Conservation (phyloP, 2,888 invertebrate genomes). For the Dryadula phaetusa region DNA sequence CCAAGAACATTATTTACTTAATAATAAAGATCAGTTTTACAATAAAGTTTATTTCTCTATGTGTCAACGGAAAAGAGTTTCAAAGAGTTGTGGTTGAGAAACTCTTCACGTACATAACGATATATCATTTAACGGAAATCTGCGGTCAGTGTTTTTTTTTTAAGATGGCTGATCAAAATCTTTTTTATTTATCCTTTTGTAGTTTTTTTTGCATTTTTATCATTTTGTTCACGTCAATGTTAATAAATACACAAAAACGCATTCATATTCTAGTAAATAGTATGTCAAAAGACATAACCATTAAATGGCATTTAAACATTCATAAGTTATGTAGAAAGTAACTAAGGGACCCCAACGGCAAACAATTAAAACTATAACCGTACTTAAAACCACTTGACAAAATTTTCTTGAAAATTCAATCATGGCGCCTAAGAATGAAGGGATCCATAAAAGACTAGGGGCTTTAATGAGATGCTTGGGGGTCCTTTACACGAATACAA, state of each 20-base stretch:
- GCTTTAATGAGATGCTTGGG: conserved; percentile 54
- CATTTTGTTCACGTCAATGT: neutral
- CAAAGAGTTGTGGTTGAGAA: conserved; percentile 29
- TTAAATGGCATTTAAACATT: neutral
- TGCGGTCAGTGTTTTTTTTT: conserved; percentile 36
- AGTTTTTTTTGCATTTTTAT: too few species aligned
- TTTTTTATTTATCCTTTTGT: too few species aligned
- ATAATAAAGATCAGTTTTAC: conserved; percentile 38
- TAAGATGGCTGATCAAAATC: conserved; percentile 21
- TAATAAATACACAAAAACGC: neutral
- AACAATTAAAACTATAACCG: conserved; percentile 12
- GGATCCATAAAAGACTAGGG: conserved; percentile 47
- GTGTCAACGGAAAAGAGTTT: conserved; percentile 17
- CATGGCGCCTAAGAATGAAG: conserved; percentile 52
- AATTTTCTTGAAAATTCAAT: conserved; percentile 27
- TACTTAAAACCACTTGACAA: conserved; percentile 5
- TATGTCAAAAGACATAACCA: neutral
- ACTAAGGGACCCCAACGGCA: conserved; percentile 1
- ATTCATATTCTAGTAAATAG: neutral
- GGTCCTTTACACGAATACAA: conserved; percentile 51
- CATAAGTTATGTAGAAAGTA: neutral
- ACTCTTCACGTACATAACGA: conserved; percentile 36
- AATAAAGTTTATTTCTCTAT: conserved; percentile 24
- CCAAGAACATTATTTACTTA: conserved; percentile 23
- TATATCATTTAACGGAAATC: conserved; percentile 39